Evolutionary conservation across 2,888 invertebrate genomes (phyloP), one percentile per base, ranked within the genome.

Genomic region (Frankliniella fusca): DNA sequence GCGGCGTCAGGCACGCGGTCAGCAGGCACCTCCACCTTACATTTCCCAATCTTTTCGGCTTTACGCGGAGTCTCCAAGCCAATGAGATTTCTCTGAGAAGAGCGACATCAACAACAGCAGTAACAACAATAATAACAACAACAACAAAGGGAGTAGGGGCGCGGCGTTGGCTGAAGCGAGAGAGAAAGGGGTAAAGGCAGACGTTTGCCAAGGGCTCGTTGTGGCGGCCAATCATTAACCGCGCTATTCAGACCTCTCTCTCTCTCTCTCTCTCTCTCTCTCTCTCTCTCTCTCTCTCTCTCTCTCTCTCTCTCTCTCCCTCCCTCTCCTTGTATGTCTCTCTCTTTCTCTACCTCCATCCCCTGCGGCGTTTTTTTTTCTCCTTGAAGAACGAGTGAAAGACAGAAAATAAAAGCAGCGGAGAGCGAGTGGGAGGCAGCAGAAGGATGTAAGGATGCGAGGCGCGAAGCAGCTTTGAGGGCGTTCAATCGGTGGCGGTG

Each of bases 141-240:
- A 38, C 38, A 38, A 38, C 38, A 38, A 38, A 38, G 38, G 38
- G 38, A 2, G 3, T 5, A 38, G 38, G 38, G 5, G 61, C 61
- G n/a, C 61, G 15, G 61, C 61, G 61, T 18, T 1, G 61, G n/a
- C 18, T 1, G 61, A 5, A 61, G 61, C 7, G 61, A 15, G 61
- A 54, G 54, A 54, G 54, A 18, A 18, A 54, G 54, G 23, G 70
- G 27, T 8, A 27, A 27, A 23, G 70, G 70, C 70, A 76, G 70
- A 76, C 70, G 70, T 27, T 76, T 76, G 70, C 70, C 70, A 27
- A 76, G 12, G 70, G 70, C 27, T 76, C 70, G 23, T 76, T 76
- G 70, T 27, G 70, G 70, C 27, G 70, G 70, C 70, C 70, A 76
- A 76, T 76, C 70, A 76, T 76, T 76, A 76, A 76, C 23, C 27